Base-by-base conservation (phyloP, 2,888 invertebrate genomes). In the Heliothis peltigera region DNA sequence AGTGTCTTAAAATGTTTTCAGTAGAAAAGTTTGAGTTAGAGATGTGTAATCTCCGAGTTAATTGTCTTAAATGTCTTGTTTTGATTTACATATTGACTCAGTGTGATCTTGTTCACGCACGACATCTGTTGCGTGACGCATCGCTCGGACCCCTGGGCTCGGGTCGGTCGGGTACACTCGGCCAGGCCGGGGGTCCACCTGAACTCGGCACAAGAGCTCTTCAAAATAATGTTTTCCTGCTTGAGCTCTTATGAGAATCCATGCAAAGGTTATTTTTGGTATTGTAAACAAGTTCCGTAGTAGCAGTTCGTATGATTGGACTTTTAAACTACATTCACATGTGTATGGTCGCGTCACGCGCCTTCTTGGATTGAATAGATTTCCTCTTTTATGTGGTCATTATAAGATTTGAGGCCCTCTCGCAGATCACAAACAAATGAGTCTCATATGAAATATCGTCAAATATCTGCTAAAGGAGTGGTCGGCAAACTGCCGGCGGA, bases 401-500 rank as follows among this genome's bases (percentile, higher is more conserved):
- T 68, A 64, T 49, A 64, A 68, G 49, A 71, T 68, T n/a, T 35
- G 44, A 42, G 51, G 49, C 49, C 0, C 3, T 2, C 5, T 43
- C 59, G 7, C 12, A 19, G 32, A 28, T 35, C 17, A 70, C 53
- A 67, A 73, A 74, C 35, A 58, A 54, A 53, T 28, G 22, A 17
- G 15, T 58, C 25, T 22, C 12, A 51, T 58, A 66, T 49, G 49
- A 55, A 54, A 58, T 44, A 32, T 74, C 19, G 54, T 43, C 74
- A 52, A 66, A 68, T 59, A 67, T 55, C n/a, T 28, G 17, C 22
- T 12, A 68, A 47, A 39, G 68, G 56, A 0, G 15, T 17, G 66
- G 28, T n/a, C 18, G 53, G 19, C 67, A 67, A 10, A 74, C 68
- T 42, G 60, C 75, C 70, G 43, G 46, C 51, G 54, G 70, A 44